phyloP scores from a whole-genome alignment of 1,140 invertebrate species.

The Hormaphis cornu region DNA sequence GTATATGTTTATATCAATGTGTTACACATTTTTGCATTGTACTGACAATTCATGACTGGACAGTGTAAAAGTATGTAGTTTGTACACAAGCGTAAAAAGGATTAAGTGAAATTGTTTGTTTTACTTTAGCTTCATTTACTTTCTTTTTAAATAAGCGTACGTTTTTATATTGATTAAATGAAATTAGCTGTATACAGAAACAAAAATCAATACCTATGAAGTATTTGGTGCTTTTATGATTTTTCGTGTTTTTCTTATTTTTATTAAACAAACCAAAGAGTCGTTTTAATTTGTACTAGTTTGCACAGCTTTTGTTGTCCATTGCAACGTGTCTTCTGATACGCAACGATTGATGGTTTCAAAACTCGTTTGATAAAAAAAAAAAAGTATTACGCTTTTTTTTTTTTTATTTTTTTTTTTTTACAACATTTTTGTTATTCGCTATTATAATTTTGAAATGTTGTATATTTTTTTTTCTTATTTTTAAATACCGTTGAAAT shows the following conservation, averaged over 20 bases:
- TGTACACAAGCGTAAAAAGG: neutral
- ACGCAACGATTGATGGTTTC: neutral
- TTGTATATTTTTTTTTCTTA: neutral
- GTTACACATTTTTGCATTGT: neutral
- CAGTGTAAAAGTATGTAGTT: neutral
- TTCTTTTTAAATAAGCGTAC: neutral
- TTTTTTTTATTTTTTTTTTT: neutral
- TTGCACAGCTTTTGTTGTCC: neutral
- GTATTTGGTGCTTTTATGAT: neutral
- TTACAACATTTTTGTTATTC: neutral
- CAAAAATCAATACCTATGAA: neutral
- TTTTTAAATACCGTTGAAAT: neutral
- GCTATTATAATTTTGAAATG: neutral
- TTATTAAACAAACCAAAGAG: too few species aligned
- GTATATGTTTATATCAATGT: too few species aligned
- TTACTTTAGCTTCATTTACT: neutral
- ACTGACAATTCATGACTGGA: neutral
- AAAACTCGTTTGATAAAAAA: neutral
- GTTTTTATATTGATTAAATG: neutral
- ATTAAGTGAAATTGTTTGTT: neutral
- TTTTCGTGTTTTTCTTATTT: neutral
- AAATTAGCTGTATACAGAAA: neutral
- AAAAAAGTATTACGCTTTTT: neutral
- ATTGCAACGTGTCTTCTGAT: neutral
- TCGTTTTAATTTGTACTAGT: conserved; percentile 7